Percentiles rank a stretch among this genome's conserved stretches.
Conservation (phyloP, 2,888 invertebrate genomes). For the Perizoma flavofasciatum region DNA sequence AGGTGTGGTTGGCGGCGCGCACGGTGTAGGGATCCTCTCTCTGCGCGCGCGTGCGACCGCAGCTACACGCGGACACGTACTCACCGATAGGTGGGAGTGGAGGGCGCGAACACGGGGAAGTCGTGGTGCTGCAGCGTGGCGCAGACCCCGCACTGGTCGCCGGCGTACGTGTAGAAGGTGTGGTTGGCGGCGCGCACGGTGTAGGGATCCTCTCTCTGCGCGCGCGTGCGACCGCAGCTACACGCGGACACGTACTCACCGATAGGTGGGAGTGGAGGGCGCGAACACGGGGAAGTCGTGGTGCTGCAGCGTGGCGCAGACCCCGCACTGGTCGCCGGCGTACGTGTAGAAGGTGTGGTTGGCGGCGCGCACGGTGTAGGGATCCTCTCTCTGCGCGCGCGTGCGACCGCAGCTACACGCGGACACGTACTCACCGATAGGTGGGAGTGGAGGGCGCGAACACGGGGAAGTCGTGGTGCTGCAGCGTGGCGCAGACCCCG, state of each 20-base stretch:
- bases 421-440: conserved; percentile 84
- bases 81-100: conserved; percentile 71
- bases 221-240: conserved; percentile 95
- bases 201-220: conserved; percentile 97
- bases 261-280: conserved; percentile 85
- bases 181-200: conserved; percentile 94
- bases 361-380: conserved; percentile 94
- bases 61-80: conserved; percentile 95
- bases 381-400: conserved; percentile 95
- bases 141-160: conserved; percentile 90
- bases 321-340: conserved; percentile 90
- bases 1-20: conserved; percentile 94
- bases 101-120: conserved; percentile 94
- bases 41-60: conserved; percentile 93
- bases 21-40: conserved; percentile 97
- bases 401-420: conserved; percentile 97
- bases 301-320: conserved; percentile 87
- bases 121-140: conserved; percentile 86
- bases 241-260: conserved; percentile 90
- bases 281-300: conserved; percentile 93
- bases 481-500: conserved; percentile 88
- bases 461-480: conserved; percentile 89
- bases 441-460: conserved; percentile 91
- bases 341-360: conserved; percentile 94
- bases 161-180: conserved; percentile 91